A percentile compares a stretch with the other conserved stretches of the same genome.
These are phyloP conservation scores for Nezara viridula DNA, from an alignment of 2,888 invertebrate species.

Conservation along the genomic window DNA sequence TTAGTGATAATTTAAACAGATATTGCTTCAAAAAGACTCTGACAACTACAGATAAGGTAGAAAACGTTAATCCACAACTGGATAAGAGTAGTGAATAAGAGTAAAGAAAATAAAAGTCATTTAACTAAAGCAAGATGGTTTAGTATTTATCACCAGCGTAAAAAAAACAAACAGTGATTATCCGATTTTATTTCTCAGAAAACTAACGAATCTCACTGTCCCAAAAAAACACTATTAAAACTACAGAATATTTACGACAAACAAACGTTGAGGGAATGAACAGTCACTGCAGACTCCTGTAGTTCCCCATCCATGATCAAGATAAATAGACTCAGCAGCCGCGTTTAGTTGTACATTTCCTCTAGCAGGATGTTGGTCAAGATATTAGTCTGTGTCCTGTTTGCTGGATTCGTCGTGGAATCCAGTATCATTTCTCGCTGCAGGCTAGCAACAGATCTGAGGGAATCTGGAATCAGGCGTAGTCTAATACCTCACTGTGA, in stretches of 20 bases:
- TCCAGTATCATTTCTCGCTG: constrained; percentile 20
- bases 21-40: too few species aligned
- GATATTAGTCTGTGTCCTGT: constrained; percentile 19
- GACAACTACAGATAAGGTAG: too few species aligned
- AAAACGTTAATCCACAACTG: too few species aligned
- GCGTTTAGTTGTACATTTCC: neutral
- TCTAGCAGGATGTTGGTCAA: constrained; percentile 30
- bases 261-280: neutral
- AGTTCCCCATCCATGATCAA: neutral
- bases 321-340: neutral
- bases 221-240: neutral
- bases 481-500: constrained; percentile 46
- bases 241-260: neutral
- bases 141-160: too few species aligned
- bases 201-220: neutral
- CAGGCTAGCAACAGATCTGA: constrained; percentile 1
- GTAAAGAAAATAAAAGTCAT: too few species aligned
- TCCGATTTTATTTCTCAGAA: neutral
- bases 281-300: neutral
- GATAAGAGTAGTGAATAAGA: too few species aligned
- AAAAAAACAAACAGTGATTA: too few species aligned
- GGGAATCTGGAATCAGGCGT: neutral
- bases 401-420: neutral
- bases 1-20: too few species aligned
- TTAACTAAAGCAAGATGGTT: too few species aligned